Percentiles rank a stretch among this genome's conserved stretches.
Conservation (phyloP, 1,140 invertebrate species). For the Batillaria attramentaria region DNA sequence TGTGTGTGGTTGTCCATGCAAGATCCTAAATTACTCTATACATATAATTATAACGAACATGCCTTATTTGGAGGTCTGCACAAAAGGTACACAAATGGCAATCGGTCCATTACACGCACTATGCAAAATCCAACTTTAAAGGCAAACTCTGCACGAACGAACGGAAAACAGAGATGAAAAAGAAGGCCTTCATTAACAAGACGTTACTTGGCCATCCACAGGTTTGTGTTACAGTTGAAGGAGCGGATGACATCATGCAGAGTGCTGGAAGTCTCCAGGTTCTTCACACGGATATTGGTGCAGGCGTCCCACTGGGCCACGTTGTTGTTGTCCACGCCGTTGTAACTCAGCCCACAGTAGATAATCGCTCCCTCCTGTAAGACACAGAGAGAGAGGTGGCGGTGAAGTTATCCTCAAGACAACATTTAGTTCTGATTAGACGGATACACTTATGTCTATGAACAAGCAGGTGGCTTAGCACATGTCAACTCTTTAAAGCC, state of each 20-base stretch:
- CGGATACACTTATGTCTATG: too few relatives aligned
- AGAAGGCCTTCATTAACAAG: background rate
- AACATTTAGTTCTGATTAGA: too few relatives aligned
- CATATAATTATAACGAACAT: background rate
- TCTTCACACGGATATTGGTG: conserved; percentile 84
- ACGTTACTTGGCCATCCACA: conserved; percentile 87
- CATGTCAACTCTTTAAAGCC: too few relatives aligned
- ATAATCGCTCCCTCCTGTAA: conserved; percentile 72
- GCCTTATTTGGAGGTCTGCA: background rate
- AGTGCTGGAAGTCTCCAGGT: conserved; percentile 84
- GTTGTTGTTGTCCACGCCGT: conserved; percentile 78
- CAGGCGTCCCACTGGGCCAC: conserved; percentile 84
- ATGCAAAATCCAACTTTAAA: background rate
- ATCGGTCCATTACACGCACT: background rate
- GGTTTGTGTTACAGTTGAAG: conserved; percentile 95
- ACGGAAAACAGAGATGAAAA: background rate
- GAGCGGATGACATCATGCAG: conserved; percentile 89
- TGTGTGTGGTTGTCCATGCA: background rate
- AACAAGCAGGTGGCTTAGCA: too few relatives aligned
- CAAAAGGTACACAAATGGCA: background rate
- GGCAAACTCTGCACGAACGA: background rate
- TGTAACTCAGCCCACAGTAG: conserved; percentile 83
- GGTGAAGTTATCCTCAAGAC: too few relatives aligned
- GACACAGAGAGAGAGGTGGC: conserved; percentile 33
- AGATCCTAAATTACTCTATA: background rate